A percentile compares a stretch with the other conserved stretches of the same genome.
Conservation (phyloP, 2,888 invertebrate genomes). For the Parnassius apollo region DNA sequence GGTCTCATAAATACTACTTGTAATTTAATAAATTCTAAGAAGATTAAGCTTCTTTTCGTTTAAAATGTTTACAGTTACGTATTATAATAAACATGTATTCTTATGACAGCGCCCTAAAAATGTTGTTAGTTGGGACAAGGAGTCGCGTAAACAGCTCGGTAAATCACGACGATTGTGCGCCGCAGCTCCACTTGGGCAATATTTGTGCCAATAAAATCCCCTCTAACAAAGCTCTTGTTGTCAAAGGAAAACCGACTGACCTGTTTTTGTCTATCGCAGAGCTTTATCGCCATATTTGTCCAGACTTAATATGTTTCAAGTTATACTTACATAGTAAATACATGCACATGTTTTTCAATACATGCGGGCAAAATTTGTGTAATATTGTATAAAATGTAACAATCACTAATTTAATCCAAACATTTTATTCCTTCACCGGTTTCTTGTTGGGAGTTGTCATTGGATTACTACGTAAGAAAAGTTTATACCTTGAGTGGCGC, state of each 20-base stretch:
- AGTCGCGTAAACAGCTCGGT: conserved; percentile 75
- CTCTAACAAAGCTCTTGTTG: conserved; percentile 77
- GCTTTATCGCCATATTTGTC: conserved; percentile 50
- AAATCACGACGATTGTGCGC: conserved; percentile 70
- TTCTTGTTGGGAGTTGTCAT: conserved; percentile 35
- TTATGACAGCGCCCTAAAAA: conserved; percentile 65
- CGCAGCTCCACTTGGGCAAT: conserved; percentile 73
- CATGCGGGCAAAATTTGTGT: no score
- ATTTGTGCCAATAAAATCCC: conserved; percentile 78
- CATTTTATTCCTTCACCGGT: conserved; percentile 14
- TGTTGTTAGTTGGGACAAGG: conserved; percentile 60
- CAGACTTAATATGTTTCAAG: conserved; percentile 37
- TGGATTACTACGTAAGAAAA: conserved; percentile 40
- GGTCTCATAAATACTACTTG: no score
- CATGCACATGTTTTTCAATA: conserved; percentile 4
- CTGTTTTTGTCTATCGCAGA: conserved; percentile 66
- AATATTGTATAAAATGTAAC: no score
- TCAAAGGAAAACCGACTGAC: conserved; percentile 70
- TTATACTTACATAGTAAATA: conserved; percentile 5
- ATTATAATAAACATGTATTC: conserved; percentile 62
- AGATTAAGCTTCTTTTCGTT: conserved; percentile 12
- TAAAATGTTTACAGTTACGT: conserved; percentile 48
- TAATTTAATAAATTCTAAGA: conserved; percentile 8
- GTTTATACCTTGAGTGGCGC: conserved; percentile 39
- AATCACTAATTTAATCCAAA: not conserved